Conservation (phyloP, 1,140 invertebrate genomes). For the Varroa destructor region DNA sequence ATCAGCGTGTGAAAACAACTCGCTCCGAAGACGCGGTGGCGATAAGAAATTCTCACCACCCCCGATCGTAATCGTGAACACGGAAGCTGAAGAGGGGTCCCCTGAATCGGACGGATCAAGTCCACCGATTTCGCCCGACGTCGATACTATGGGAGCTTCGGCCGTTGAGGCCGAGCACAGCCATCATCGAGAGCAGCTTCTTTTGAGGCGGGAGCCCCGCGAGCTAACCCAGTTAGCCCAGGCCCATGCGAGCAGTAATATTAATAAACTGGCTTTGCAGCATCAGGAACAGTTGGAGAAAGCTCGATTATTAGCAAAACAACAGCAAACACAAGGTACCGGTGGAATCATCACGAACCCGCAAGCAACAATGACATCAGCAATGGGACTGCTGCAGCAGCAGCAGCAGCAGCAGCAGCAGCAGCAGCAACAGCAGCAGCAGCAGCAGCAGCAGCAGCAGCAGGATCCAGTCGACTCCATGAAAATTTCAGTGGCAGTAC, state of each 20-base stretch:
- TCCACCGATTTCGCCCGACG: slow-evolving; percentile 26
- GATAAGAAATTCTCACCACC: slow-evolving; percentile 25
- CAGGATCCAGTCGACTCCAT: no score
- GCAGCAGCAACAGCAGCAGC: not conserved
- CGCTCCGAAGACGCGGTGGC: not conserved
- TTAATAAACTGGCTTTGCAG: not conserved
- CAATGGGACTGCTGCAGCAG: not conserved
- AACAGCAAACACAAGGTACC: not conserved
- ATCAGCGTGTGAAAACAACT: slow-evolving; percentile 19
- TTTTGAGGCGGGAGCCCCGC: slow-evolving; percentile 2
- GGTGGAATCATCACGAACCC: not conserved
- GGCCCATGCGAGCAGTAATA: slow-evolving; percentile 11
- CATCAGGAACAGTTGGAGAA: slow-evolving; percentile 4
- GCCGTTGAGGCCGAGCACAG: slow-evolving; percentile 10
- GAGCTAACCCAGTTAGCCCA: slow-evolving; percentile 13
- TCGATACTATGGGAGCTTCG: slow-evolving; percentile 13
- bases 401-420: not conserved
- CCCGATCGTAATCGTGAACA: slow-evolving; percentile 24
- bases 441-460: no score
- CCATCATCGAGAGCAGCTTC: not conserved
- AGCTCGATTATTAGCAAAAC: not conserved
- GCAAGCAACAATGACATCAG: not conserved
- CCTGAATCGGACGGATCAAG: slow-evolving; percentile 21
- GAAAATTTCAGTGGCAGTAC: no score
- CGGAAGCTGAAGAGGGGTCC: slow-evolving; percentile 7